Conservation (phyloP, 1,140 invertebrate genomes). For the Chionoecetes opilio region DNA sequence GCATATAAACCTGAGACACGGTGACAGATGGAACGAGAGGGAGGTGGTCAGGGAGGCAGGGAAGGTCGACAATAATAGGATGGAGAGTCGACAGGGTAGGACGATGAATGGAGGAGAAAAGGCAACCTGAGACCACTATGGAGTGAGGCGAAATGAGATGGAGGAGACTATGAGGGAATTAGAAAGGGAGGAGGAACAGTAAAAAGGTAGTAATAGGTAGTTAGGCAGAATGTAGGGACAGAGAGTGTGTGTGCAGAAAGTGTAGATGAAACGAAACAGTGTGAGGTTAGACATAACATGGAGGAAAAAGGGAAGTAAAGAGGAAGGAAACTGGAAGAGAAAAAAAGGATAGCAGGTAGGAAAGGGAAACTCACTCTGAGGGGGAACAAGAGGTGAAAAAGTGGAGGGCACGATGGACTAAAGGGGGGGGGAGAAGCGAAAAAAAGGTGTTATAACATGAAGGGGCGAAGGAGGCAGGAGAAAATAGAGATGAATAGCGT, state of each 20-base stretch:
- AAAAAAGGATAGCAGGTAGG: neutral
- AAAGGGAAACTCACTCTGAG: neutral
- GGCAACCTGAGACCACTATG: too few species aligned
- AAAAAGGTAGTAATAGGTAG: neutral
- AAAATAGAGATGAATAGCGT: too few species aligned
- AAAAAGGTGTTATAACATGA: too few species aligned
- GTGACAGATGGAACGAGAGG: conserved; percentile 6
- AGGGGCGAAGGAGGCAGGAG: too few species aligned
- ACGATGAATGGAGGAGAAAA: too few species aligned
- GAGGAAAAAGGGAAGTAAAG: neutral
- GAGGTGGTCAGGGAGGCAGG: neutral
- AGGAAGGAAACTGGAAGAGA: neutral
- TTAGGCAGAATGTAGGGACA: neutral
- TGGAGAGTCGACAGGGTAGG: too few species aligned
- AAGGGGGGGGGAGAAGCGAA: neutral
- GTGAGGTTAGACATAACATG: neutral
- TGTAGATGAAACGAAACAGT: neutral
- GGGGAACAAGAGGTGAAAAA: neutral
- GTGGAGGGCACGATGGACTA: neutral
- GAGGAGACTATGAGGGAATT: neutral
- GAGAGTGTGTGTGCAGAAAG: neutral
- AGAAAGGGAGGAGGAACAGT: neutral
- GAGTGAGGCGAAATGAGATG: neutral
- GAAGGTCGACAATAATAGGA: neutral
- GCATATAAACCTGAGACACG: neutral